These are phyloP conservation scores for Meteorus colon DNA, from an alignment of 2,888 invertebrate species.

Conservation along the genomic window DNA sequence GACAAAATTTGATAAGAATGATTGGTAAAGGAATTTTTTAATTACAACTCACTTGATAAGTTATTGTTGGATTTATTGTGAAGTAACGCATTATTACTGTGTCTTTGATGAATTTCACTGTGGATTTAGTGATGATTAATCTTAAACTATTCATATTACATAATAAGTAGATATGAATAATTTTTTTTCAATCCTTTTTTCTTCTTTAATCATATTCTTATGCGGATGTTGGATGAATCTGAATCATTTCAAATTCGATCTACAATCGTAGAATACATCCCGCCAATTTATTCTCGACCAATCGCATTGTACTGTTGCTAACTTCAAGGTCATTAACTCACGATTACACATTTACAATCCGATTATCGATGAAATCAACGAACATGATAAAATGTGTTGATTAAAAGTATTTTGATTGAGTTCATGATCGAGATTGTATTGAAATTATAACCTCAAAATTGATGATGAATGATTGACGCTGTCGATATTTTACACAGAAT, in stretches of 20 bases:
- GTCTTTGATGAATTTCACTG: background rate
- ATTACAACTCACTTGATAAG: constrained; percentile 1
- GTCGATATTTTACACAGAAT: too few species aligned
- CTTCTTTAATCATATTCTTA: background rate
- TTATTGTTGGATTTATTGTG: background rate
- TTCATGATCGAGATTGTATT: too few species aligned
- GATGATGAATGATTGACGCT: too few species aligned
- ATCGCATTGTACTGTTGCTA: too few species aligned
- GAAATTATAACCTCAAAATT: too few species aligned
- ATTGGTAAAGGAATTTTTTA: background rate
- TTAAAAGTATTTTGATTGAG: background rate
- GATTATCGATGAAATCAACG: too few species aligned
- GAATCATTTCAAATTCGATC: too few species aligned
- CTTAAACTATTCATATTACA: constrained; percentile 12
- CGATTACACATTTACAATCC: too few species aligned
- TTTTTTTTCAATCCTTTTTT: background rate
- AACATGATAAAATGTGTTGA: too few species aligned
- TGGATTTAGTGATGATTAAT: background rate
- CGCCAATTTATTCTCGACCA: too few species aligned
- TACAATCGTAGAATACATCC: too few species aligned
- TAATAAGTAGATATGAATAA: background rate
- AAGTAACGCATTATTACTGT: background rate
- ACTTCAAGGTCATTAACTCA: too few species aligned
- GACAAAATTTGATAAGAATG: background rate
- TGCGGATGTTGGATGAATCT: background rate